Evolutionary conservation across 2,113 vertebrate species (phyloP).

Genomic region (Brevimyrus niger): DNA sequence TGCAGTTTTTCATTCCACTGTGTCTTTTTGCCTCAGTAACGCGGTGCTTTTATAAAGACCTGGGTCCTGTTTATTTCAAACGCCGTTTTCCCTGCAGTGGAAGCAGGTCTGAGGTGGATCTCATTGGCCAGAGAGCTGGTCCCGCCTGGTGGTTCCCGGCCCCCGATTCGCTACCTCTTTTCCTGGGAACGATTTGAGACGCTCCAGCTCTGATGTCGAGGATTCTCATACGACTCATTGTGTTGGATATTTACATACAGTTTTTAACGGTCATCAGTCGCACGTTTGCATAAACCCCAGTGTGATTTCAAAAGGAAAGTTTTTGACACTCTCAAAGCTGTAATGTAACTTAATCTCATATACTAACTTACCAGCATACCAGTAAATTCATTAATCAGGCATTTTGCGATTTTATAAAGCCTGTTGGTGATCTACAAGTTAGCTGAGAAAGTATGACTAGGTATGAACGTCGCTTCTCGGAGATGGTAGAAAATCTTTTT

Average conservation of each 20-base stretch:
- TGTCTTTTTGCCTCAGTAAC: not conserved
- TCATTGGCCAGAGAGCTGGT: not conserved
- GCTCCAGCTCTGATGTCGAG: not conserved
- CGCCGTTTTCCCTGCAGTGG: not conserved
- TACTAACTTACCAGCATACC: not conserved
- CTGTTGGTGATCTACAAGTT: not conserved
- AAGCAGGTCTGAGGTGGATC: not conserved
- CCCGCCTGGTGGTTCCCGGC: not conserved
- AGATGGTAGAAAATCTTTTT: not conserved
- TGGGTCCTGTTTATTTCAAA: not conserved
- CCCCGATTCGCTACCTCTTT: not conserved
- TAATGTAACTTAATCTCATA: not conserved
- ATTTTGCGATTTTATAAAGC: not conserved
- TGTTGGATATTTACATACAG: not conserved
- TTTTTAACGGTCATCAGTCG: not conserved
- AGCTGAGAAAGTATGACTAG: not conserved
- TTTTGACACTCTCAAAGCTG: not conserved
- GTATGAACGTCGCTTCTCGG: not conserved
- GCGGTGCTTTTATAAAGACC: not conserved
- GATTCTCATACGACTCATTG: not conserved
- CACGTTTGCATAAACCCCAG: not conserved
- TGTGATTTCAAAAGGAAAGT: not conserved
- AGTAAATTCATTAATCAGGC: not conserved
- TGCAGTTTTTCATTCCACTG: constrained; percentile 31
- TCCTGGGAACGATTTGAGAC: not conserved